Conservation (phyloP, 92 coral and sea anemone genomes). For the Zoanthus gigantus region DNA sequence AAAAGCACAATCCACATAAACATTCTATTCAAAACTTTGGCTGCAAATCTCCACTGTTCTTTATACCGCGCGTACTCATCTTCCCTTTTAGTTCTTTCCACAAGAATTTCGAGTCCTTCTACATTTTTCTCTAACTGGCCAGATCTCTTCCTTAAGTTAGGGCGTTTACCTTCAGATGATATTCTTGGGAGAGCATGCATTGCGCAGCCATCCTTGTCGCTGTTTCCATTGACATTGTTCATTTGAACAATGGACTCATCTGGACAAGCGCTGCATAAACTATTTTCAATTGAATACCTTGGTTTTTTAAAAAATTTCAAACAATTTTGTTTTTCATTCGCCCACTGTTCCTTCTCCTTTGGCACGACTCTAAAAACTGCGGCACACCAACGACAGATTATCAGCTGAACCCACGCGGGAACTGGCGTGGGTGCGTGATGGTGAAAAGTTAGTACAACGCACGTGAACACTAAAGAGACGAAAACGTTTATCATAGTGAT, state of each 20-base stretch:
- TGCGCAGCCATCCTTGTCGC: slow-evolving; percentile 51
- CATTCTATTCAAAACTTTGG: slow-evolving; percentile 78
- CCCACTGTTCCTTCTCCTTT: slow-evolving; percentile 40
- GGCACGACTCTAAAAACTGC: slow-evolving; percentile 66
- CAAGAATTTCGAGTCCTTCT: slow-evolving; percentile 79
- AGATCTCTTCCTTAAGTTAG: slow-evolving; percentile 51
- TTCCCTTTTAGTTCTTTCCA: slow-evolving; percentile 76
- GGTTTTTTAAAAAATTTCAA: slow-evolving; percentile 43
- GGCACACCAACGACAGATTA: slow-evolving; percentile 86
- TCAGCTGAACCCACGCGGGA: slow-evolving; percentile 86
- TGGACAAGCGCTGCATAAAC: slow-evolving; percentile 64
- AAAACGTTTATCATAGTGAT: slow-evolving; percentile 91
- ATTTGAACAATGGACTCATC: slow-evolving; percentile 61
- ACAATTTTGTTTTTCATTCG: neutral
- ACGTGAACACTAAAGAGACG: slow-evolving; percentile 86
- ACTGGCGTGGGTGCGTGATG: slow-evolving; percentile 91
- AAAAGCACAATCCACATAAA: slow-evolving; percentile 88
- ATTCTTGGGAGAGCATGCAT: slow-evolving; percentile 46
- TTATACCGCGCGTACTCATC: slow-evolving; percentile 74
- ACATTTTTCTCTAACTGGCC: slow-evolving; percentile 53
- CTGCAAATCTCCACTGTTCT: slow-evolving; percentile 91
- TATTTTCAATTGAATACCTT: slow-evolving; percentile 67
- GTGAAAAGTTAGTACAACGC: slow-evolving; percentile 86
- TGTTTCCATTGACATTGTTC: slow-evolving; percentile 39
- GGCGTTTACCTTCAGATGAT: slow-evolving; percentile 44